These are phyloP conservation scores for Phylloscopus whistleri DNA, from an alignment of 2,113 vertebrate species.

Conservation along the genomic window DNA sequence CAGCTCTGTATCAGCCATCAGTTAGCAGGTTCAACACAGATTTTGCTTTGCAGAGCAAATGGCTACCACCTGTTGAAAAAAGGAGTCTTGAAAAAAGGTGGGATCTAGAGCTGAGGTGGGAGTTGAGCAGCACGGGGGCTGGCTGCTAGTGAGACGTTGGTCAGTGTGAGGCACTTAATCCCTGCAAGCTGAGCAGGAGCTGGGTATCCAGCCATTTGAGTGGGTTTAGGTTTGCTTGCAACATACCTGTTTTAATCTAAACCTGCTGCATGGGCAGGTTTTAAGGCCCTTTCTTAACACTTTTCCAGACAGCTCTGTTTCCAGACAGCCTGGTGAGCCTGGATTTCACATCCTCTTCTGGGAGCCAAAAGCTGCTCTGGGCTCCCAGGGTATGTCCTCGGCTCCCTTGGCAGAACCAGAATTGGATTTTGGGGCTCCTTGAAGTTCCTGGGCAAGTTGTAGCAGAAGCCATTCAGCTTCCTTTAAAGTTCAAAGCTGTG, in stretches of 20 bases:
- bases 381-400: not conserved
- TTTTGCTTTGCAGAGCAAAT: not conserved
- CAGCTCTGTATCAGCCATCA: not conserved
- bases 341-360: constrained; percentile 36
- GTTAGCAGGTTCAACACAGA: not conserved
- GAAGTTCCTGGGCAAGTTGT: not conserved
- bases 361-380: not conserved
- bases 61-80: not conserved
- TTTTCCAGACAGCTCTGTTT: constrained; percentile 57
- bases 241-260: constrained; percentile 43
- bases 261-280: constrained; percentile 10
- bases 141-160: not conserved
- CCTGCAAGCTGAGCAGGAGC: not conserved
- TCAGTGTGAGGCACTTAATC: not conserved
- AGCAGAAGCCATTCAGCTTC: not conserved
- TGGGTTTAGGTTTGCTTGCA: not conserved
- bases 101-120: not conserved
- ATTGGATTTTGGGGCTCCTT: not conserved
- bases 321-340: not conserved
- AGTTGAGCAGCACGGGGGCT: not conserved
- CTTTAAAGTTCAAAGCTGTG: not conserved
- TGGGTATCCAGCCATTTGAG: not conserved
- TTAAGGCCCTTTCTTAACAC: not conserved
- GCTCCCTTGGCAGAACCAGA: not conserved
- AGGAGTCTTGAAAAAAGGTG: not conserved